Percentiles rank a stretch among this genome's conserved stretches.
Evolutionary conservation across 2,113 vertebrate genomes (phyloP).

Genomic region (Astur gentilis): DNA sequence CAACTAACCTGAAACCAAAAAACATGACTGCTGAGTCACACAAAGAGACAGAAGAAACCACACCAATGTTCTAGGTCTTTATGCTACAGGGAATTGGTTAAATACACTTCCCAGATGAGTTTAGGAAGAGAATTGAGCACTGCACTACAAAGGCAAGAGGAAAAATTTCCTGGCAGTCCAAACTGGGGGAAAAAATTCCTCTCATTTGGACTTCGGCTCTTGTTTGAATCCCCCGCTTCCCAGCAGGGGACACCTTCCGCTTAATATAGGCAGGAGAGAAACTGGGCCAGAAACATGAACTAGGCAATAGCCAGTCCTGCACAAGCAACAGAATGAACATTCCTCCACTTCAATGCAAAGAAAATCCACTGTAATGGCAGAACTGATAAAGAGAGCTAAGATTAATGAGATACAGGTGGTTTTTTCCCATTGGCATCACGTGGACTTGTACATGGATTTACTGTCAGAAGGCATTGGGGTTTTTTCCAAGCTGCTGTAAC

Average conservation of each 20-base stretch:
- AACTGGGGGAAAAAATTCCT: neutral
- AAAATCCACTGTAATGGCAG: neutral
- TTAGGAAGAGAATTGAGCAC: neutral
- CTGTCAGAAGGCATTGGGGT: neutral
- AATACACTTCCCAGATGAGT: neutral
- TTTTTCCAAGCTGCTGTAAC: neutral
- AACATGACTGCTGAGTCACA: neutral
- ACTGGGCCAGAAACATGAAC: neutral
- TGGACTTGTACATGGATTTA: neutral
- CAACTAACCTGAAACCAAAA: neutral
- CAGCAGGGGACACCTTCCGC: neutral
- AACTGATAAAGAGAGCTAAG: neutral
- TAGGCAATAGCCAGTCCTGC: neutral
- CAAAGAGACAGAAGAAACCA: neutral
- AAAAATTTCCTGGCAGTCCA: neutral
- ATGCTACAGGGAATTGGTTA: neutral
- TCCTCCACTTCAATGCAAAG: neutral
- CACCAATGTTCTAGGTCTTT: neutral
- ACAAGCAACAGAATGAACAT: neutral
- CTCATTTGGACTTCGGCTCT: neutral
- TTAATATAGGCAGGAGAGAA: neutral
- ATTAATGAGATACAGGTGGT: neutral
- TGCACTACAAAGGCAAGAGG: rapidly evolving
- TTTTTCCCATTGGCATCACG: neutral
- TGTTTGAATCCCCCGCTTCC: neutral